These are phyloP conservation scores for Bombyx mandarina DNA, from an alignment of 1,140 invertebrate species.

Conservation along the genomic window DNA sequence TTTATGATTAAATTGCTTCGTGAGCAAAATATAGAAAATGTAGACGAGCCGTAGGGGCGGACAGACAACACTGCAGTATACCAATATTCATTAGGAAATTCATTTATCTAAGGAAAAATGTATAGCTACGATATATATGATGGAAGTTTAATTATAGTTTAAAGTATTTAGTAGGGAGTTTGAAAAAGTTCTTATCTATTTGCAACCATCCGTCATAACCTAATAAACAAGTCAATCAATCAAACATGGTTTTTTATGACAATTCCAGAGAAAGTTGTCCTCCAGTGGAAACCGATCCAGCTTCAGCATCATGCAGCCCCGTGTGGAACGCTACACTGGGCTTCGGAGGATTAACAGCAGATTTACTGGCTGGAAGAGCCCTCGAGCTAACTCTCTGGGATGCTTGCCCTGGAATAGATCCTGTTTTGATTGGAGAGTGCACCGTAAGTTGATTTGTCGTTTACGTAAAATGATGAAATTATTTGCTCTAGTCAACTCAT, in stretches of 20 bases:
- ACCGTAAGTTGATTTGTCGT: conserved; percentile 72
- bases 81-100: too few relatives aligned
- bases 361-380: conserved; percentile 82
- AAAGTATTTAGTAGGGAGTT: too few relatives aligned
- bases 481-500: neutral
- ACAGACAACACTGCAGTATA: too few relatives aligned
- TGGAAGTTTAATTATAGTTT: too few relatives aligned
- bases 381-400: conserved; percentile 93
- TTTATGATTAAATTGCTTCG: too few relatives aligned
- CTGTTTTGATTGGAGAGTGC: conserved; percentile 87
- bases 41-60: too few relatives aligned
- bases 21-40: too few relatives aligned
- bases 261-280: conserved; percentile 77
- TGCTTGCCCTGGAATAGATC: conserved; percentile 83
- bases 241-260: conserved; percentile 1
- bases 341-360: conserved; percentile 82
- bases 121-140: too few relatives aligned
- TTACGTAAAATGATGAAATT: neutral
- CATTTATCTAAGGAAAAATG: too few relatives aligned
- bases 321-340: conserved; percentile 93
- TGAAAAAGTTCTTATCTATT: too few relatives aligned
- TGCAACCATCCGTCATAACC: too few relatives aligned
- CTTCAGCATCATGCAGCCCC: conserved; percentile 86
- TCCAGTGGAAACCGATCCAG: conserved; percentile 83
- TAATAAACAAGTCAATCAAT: neutral